Evolutionary conservation across 2,888 invertebrate species (phyloP).

Genomic region (Drosophila borborema): DNA sequence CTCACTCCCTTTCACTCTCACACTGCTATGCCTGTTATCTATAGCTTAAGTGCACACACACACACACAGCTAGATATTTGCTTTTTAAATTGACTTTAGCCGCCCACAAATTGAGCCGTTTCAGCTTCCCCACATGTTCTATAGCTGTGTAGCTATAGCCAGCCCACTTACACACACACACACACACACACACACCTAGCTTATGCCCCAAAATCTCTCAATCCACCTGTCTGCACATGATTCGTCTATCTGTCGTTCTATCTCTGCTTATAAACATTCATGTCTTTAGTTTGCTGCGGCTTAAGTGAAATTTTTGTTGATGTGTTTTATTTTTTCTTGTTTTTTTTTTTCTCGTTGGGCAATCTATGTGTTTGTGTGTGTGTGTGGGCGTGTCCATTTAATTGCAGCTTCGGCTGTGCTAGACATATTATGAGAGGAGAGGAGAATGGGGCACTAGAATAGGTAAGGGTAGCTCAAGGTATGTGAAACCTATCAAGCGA

Average conservation of each 20-base stretch:
- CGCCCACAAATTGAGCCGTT: constrained; percentile 71
- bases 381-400: constrained; percentile 47
- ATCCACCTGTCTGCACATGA: constrained; percentile 3
- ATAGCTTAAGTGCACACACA: constrained; percentile 48
- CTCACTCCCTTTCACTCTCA: neutral
- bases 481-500: neutral
- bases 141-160: neutral
- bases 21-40: constrained; percentile 35
- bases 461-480: neutral
- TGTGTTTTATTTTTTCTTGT: constrained; percentile 1
- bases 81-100: constrained; percentile 77
- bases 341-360: constrained; percentile 11
- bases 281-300: constrained; percentile 67
- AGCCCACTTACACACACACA: neutral
- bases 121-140: constrained; percentile 12
- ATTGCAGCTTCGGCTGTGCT: constrained; percentile 48
- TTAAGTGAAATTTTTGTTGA: constrained; percentile 68
- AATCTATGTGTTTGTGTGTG: neutral
- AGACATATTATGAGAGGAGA: constrained; percentile 3
- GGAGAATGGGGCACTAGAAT: neutral
- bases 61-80: constrained; percentile 52
- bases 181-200: neutral
- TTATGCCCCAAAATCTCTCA: neutral
- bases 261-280: constrained; percentile 62
- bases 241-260: constrained; percentile 2